Evolutionary conservation across 2,888 invertebrate species (phyloP), one percentile per base, ranked within the genome.

Genomic region (Euproctis similis): DNA sequence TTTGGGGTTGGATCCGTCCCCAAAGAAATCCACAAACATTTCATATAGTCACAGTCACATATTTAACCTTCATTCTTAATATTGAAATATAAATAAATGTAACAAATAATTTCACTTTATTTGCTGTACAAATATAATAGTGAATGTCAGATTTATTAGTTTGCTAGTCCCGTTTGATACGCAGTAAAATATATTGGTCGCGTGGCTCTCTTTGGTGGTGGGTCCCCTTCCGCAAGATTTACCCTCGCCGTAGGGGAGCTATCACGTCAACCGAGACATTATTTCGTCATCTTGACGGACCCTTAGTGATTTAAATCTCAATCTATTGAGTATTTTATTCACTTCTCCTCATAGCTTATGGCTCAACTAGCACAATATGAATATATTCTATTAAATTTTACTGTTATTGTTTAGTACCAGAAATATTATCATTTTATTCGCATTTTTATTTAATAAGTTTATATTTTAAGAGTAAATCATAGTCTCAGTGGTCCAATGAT

Each of bases 261-360:
- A 53, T 53, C 62, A 50, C 55, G 56, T 55, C 60, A 64, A 56
- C 59, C 54, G 59, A 59, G 51, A 64, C 60, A 64, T 69, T 70
- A 66, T 70, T 62, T 64, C 59, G 59, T 66, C 68, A 70, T 65
- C 59, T 48, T 42, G 31, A 41, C 36, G 45, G 44, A 53, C 68
- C 66, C 66, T 56, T 51, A 29, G 46, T 42, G 55, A 62, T 65
- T 60, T 53, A 65, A 67, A 66, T 59, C 60, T 53, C 38, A 38
- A 41, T 59, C 35, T 52, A 66, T 67, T 66, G 63, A 61, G 53
- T 60, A 68, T 62, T 74, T 75, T 69, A 70, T 70, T 67, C 66
- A 59, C 53, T 46, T 48, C 58, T 53, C 57, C 50, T 63, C 24
- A 24, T 12, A 24, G 22, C 8, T 12, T 10, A 2, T 11, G 12